Conservation (phyloP, 2,797 vertebrate genomes). For the Sandelia bainsii region DNA sequence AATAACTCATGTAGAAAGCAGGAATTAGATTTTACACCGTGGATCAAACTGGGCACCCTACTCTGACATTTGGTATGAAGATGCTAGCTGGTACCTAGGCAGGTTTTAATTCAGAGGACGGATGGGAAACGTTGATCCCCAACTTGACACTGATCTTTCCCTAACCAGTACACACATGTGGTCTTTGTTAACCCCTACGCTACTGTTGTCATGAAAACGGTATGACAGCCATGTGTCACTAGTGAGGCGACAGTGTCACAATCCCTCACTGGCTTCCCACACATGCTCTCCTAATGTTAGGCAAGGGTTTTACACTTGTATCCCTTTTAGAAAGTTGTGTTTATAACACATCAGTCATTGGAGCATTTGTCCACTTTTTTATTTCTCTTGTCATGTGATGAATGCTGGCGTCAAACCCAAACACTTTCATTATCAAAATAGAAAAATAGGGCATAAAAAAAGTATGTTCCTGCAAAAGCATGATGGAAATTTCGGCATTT, state of each 20-base stretch:
- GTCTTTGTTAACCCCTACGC: not conserved
- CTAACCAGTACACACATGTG: not conserved
- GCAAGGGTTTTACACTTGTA: not conserved
- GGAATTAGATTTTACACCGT: slow-evolving; percentile 38
- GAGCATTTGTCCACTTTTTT: not conserved
- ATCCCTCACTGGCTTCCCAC: slow-evolving; percentile 14
- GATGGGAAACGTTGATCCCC: not conserved
- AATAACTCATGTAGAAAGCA: slow-evolving; percentile 71
- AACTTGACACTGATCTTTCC: not conserved
- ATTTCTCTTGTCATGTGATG: not conserved
- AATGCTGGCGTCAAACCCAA: not conserved
- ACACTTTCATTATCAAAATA: not conserved
- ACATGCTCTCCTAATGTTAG: not conserved
- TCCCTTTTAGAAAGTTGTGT: not conserved
- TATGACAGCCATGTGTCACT: not conserved
- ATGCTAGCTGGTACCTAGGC: not conserved
- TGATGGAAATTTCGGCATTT: not conserved
- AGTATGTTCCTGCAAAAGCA: not conserved
- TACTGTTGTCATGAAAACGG: not conserved
- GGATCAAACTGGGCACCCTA: slow-evolving; percentile 28
- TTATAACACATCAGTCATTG: not conserved
- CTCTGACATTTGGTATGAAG: slow-evolving; percentile 14
- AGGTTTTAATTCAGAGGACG: not conserved
- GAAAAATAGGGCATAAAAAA: not conserved
- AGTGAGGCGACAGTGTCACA: not conserved